Conservation (phyloP, 2,888 invertebrate species). For the Bruchidius siliquastri region DNA sequence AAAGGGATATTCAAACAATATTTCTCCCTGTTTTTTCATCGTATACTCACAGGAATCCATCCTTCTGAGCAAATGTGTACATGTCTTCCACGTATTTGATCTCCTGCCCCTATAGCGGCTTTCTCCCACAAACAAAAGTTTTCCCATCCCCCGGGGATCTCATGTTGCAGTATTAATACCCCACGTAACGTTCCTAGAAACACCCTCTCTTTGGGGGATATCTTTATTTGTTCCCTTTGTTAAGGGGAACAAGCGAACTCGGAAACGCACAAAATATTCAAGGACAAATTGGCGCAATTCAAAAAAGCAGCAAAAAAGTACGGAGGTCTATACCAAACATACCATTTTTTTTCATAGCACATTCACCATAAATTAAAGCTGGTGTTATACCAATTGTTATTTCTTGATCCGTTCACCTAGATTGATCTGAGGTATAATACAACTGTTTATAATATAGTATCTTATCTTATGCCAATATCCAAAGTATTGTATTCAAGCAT, state of each 20-base stretch:
- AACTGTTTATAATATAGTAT: too few species aligned
- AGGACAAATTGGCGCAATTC: neutral
- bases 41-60: neutral
- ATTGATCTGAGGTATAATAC: too few species aligned
- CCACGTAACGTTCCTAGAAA: neutral
- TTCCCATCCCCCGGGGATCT: neutral
- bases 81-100: neutral
- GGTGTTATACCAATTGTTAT: too few species aligned
- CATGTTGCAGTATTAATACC: neutral
- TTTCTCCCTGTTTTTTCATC: too few species aligned
- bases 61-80: neutral
- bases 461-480: too few species aligned
- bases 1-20: too few species aligned
- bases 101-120: neutral
- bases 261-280: neutral
- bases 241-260: neutral
- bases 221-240: neutral
- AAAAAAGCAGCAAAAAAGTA: neutral
- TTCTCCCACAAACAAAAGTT: neutral
- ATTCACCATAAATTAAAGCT: too few species aligned
- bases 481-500: too few species aligned
- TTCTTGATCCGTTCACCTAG: too few species aligned
- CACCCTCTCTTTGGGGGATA: neutral
- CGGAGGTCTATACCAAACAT: too few species aligned
- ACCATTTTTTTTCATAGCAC: too few species aligned